These are phyloP conservation scores for Thamnaconus septentrionalis DNA, from an alignment of 2,113 vertebrate species.

Conservation along the genomic window DNA sequence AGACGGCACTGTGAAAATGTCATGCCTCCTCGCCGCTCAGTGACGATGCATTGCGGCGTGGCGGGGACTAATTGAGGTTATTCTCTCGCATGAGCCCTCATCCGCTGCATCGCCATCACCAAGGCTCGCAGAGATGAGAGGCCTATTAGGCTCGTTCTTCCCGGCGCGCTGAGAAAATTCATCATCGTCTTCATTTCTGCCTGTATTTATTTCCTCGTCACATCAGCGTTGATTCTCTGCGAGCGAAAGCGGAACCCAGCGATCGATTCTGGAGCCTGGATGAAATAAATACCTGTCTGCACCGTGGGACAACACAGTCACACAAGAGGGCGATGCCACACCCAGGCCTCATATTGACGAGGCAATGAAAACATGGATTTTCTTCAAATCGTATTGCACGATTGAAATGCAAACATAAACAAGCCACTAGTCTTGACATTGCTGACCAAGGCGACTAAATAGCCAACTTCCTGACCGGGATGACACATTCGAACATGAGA, in stretches of 20 bases:
- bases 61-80: constrained; percentile 17
- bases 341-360: too few relatives aligned
- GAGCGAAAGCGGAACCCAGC: not conserved
- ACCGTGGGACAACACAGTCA: too few relatives aligned
- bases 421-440: too few relatives aligned
- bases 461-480: too few relatives aligned
- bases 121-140: not conserved
- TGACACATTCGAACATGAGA: not conserved
- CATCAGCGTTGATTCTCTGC: not conserved
- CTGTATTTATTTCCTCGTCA: not conserved
- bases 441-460: too few relatives aligned
- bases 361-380: too few relatives aligned
- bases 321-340: too few relatives aligned
- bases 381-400: too few relatives aligned
- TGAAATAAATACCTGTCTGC: too few relatives aligned
- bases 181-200: not conserved
- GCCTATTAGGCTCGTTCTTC: constrained; percentile 3
- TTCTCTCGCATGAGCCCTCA: not conserved
- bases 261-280: not conserved
- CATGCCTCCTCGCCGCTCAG: constrained; percentile 17
- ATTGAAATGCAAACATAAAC: too few relatives aligned
- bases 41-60: constrained; percentile 15
- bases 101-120: not conserved
- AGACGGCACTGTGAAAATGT: not conserved
- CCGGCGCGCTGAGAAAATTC: not conserved